Evolutionary conservation across 2,888 invertebrate species (phyloP), one percentile per base, ranked within the genome.

Genomic region (Xestia rhomboidea): DNA sequence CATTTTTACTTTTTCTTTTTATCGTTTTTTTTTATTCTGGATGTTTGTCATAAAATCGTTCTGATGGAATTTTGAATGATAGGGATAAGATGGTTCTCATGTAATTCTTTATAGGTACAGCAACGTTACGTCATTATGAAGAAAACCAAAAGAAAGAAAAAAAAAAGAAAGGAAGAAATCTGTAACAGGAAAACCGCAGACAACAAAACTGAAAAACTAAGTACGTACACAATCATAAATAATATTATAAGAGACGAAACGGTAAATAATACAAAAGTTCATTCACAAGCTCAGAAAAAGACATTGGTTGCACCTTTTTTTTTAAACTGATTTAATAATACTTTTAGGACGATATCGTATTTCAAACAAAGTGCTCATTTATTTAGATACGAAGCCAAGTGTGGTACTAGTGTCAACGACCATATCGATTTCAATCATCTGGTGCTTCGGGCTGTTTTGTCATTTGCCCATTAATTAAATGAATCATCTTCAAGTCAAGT

Each of bases 381-480:
- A 64, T 72, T 38, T 76, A 46, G 41, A 4, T 63, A 21, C 38
- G 11, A 11, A 64, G 30, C 30, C 0, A 21, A 46, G 44, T 44
- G 34, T 66, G 21, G 49, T 46, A 34, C 30, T 69, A 30, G 69
- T 73, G 80, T 79, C 74, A 73, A 67, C 62, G 69, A 73, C 73
- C 73, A 83, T 73, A 77, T 77, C 24, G 27, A 34, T 73, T 73
- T 68, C 44, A 67, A 79, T 73, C 51, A 62, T 57, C 15, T 13
- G 18, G 21, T 7, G 27, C 68, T 21, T 51, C n/a, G 7, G 38
- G 18, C 73, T 27, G 41, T 63, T 57, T 83, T 18, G 57, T 69
- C 51, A 49, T 72, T 34, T 66, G 21, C 15, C 7, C 15, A 57
- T 34, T 54, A 27, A 84, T 67, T 70, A 73, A 67, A 46, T 67